Evolutionary conservation across 2,113 vertebrate genomes (phyloP).

Genomic region (Megaceryle torquata): DNA sequence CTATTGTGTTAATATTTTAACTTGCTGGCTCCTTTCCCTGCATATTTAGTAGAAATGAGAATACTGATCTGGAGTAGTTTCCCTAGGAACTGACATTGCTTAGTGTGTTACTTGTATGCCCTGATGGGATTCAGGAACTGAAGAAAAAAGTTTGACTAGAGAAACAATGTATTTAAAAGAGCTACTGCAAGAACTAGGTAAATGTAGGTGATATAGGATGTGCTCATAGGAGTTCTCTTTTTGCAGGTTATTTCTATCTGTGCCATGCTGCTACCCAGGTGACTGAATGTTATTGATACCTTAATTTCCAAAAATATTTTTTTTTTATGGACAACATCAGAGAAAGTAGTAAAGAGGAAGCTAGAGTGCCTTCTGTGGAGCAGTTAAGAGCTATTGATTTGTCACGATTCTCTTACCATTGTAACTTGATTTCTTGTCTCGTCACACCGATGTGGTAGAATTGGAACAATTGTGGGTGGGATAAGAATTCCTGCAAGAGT

Average conservation of each 20-base stretch:
- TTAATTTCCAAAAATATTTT: not conserved
- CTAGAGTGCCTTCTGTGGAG: not conserved
- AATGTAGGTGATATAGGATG: not conserved
- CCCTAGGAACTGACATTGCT: not conserved
- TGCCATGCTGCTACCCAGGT: not conserved
- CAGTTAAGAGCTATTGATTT: not conserved
- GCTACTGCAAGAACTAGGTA: not conserved
- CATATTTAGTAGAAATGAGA: not conserved
- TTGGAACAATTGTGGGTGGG: constrained; percentile 85
- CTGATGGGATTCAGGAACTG: not conserved
- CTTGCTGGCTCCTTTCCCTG: not conserved
- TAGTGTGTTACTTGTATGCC: not conserved
- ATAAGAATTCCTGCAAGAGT: constrained; percentile 82
- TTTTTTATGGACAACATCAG: not conserved
- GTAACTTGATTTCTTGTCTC: constrained; percentile 56
- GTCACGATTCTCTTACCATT: constrained; percentile 64
- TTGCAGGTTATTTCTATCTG: not conserved
- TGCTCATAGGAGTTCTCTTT: not conserved
- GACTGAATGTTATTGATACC: not conserved
- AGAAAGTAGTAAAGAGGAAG: not conserved
- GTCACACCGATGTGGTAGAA: constrained; percentile 89
- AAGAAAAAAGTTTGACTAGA: not conserved
- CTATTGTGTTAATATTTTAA: not conserved
- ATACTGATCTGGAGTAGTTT: not conserved
- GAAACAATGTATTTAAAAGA: not conserved